Conservation (phyloP, 2,888 invertebrate genomes). For the Myopa testacea region DNA sequence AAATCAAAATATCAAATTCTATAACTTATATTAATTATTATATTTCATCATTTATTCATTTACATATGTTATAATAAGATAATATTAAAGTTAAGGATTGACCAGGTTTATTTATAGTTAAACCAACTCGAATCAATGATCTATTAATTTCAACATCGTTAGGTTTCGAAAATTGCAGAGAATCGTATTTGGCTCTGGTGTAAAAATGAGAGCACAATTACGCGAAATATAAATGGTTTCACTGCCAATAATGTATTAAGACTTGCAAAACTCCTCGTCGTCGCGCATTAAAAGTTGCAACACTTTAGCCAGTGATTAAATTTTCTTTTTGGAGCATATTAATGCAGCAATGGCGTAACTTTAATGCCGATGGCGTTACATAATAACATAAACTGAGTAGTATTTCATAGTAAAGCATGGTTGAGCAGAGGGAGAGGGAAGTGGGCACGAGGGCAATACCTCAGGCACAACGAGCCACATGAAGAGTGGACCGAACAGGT, state of each 20-base stretch:
- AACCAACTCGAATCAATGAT: too few relatives aligned
- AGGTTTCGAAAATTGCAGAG: too few relatives aligned
- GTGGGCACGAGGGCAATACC: not conserved
- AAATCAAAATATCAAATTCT: too few relatives aligned
- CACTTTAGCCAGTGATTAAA: constrained; percentile 11
- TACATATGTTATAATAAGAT: too few relatives aligned
- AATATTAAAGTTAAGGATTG: too few relatives aligned
- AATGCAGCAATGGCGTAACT: constrained; percentile 18
- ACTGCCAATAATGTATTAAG: constrained; percentile 36
- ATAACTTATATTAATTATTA: too few relatives aligned
- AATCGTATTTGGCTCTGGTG: not conserved
- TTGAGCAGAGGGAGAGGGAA: not conserved
- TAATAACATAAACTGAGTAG: not conserved
- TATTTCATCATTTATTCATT: too few relatives aligned
- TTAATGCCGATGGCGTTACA: constrained; percentile 6
- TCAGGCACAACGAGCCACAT: constrained; percentile 14
- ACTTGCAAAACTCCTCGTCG: constrained; percentile 17
- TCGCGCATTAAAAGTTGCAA: constrained; percentile 21
- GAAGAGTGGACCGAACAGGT: not conserved
- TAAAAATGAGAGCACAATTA: constrained; percentile 28
- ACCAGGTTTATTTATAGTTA: too few relatives aligned
- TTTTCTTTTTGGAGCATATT: constrained; percentile 24
- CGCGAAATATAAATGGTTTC: constrained; percentile 20
- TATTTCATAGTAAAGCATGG: not conserved
- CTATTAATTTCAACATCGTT: too few relatives aligned